Evolutionary conservation across 1,140 invertebrate species (phyloP).

Genomic region (Zeugodacus cucurbitae): DNA sequence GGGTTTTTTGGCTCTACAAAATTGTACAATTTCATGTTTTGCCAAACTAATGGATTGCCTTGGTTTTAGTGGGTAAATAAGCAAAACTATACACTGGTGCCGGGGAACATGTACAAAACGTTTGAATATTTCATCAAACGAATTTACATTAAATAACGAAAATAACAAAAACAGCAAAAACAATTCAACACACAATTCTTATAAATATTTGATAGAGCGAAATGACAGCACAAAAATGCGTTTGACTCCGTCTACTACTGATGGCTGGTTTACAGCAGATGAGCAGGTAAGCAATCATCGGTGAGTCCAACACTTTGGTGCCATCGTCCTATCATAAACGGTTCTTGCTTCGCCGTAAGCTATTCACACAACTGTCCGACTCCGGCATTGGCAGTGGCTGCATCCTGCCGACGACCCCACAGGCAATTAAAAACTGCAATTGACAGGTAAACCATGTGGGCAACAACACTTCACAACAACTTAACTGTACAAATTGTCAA

Average conservation of each 20-base stretch:
- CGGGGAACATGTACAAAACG: neutral
- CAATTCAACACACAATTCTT: neutral
- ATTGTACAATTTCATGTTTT: slow-evolving; percentile 22
- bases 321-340: neutral
- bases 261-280: neutral
- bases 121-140: slow-evolving; percentile 25
- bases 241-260: neutral
- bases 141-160: neutral
- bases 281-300: neutral
- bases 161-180: neutral
- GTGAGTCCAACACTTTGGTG: neutral
- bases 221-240: neutral
- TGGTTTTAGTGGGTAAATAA: neutral
- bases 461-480: neutral
- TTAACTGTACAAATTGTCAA: neutral
- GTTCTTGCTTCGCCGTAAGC: neutral
- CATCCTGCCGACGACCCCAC: neutral
- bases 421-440: neutral
- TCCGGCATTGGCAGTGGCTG: no score
- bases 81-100: neutral
- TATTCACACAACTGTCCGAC: neutral
- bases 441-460: slow-evolving; percentile 12
- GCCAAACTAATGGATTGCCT: slow-evolving; percentile 25
- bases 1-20: neutral
- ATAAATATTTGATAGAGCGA: neutral